phyloP scores from a whole-genome alignment of 2,113 vertebrate species.

The Petaurus breviceps region DNA sequence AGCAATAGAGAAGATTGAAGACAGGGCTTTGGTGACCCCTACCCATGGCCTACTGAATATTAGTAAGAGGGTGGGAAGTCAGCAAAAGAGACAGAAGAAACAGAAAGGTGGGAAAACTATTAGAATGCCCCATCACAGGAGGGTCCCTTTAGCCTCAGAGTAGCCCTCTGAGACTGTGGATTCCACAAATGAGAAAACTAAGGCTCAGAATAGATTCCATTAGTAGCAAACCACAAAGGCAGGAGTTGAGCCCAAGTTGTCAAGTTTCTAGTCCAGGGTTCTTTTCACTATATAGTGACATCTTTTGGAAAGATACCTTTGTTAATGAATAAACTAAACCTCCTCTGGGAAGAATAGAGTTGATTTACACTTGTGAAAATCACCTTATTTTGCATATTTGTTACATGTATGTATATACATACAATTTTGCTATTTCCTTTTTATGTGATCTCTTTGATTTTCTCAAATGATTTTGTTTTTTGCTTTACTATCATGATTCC shows the following conservation, averaged over 20 bases:
- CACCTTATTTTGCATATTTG: background rate
- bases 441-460: background rate
- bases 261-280: background rate
- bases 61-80: background rate
- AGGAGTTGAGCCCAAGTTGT: background rate
- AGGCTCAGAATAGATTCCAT: background rate
- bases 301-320: background rate
- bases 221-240: background rate
- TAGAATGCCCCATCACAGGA: background rate
- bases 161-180: background rate
- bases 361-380: background rate
- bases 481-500: background rate
- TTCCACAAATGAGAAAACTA: background rate
- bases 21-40: background rate
- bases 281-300: background rate
- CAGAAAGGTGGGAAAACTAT: background rate
- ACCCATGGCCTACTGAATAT: background rate
- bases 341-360: background rate
- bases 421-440: background rate
- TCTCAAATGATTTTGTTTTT: background rate
- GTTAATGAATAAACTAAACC: background rate
- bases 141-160: background rate
- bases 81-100: background rate
- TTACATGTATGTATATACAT: background rate
- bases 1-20: background rate